These are phyloP conservation scores for Sesamia nonagrioides DNA, from an alignment of 1,140 invertebrate species.

Conservation along the genomic window DNA sequence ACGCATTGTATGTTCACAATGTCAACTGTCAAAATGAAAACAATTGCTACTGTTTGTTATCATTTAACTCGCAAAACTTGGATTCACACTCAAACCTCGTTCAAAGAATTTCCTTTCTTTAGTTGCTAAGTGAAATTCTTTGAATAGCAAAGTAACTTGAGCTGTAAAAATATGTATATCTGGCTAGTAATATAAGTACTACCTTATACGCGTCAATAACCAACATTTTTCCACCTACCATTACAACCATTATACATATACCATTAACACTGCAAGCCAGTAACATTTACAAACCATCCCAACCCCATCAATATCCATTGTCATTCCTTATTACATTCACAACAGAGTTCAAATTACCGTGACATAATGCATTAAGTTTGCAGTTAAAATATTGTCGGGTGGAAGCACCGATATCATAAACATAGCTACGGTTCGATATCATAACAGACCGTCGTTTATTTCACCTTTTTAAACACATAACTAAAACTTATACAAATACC, in stretches of 20 bases:
- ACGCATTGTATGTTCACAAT: no score
- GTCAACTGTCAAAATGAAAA: no score
- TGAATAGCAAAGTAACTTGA: no score
- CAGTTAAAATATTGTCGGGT: background rate
- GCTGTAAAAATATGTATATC: no score
- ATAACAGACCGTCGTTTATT: constrained; percentile 49
- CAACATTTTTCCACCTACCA: background rate
- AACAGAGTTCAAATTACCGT: constrained; percentile 9
- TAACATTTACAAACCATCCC: background rate
- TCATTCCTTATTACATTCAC: background rate
- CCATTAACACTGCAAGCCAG: background rate
- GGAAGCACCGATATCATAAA: constrained; percentile 29
- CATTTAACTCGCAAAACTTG: no score
- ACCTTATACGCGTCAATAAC: background rate
- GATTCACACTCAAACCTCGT: no score
- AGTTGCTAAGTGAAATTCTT: no score
- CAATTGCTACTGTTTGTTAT: no score
- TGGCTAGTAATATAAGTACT: no score
- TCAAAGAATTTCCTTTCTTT: no score
- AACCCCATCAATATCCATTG: background rate
- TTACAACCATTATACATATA: no score
- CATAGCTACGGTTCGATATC: constrained; percentile 43
- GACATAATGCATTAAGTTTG: background rate
- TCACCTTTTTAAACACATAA: constrained; percentile 32
- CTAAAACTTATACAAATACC: no score